phyloP scores from a whole-genome alignment of 2,113 vertebrate genomes.

The Leptocoma aspasia region DNA sequence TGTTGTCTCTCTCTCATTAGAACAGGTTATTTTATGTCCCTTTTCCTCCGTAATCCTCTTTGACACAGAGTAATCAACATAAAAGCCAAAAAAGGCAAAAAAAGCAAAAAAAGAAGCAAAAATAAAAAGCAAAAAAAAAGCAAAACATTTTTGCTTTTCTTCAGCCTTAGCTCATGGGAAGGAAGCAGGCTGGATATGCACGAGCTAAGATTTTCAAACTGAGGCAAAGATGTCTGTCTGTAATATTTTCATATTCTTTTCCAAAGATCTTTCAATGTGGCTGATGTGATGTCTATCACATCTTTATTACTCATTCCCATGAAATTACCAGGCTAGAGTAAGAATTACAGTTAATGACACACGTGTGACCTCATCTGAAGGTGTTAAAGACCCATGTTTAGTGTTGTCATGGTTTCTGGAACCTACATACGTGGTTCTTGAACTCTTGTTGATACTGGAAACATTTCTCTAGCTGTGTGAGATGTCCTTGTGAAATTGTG shows the following conservation, averaged over 20 bases:
- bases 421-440: background rate
- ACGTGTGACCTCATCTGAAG: background rate
- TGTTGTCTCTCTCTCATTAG: background rate
- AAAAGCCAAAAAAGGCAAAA: no score
- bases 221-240: background rate
- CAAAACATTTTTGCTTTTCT: background rate
- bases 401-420: background rate
- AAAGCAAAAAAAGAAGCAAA: no score
- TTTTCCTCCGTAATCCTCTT: background rate
- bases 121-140: no score
- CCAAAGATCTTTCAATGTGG: background rate
- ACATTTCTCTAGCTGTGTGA: fast-evolving
- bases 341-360: background rate
- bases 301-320: background rate
- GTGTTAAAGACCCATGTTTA: background rate
- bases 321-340: background rate
- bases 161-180: background rate
- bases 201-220: background rate
- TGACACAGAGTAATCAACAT: background rate
- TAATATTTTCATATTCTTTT: background rate
- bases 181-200: background rate
- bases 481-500: background rate
- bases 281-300: background rate
- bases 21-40: background rate
- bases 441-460: background rate